Percentiles rank a stretch among this genome's conserved stretches.
Evolutionary conservation across 1,140 invertebrate species (phyloP).

Genomic region (Lysiphlebus fabarum): DNA sequence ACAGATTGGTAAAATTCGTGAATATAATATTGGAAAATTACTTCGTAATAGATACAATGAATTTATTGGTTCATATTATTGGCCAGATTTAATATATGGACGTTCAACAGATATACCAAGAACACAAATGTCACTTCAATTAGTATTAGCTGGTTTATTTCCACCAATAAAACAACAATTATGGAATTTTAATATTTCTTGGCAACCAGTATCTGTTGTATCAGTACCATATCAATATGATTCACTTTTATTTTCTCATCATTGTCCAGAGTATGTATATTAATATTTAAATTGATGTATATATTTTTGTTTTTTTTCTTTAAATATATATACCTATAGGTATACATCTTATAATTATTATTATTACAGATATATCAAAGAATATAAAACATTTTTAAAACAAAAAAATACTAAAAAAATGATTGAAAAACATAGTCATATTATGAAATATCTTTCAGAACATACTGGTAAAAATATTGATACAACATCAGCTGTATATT

Average conservation of each 20-base stretch:
- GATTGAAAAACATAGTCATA: slow-evolving; percentile 36
- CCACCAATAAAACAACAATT: slow-evolving; percentile 58
- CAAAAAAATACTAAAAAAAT: slow-evolving; percentile 28
- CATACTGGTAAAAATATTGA: slow-evolving; percentile 41
- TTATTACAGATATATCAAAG: slow-evolving; percentile 37
- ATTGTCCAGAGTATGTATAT: slow-evolving; percentile 40
- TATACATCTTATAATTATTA: slow-evolving; percentile 7
- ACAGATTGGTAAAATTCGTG: slow-evolving; percentile 60
- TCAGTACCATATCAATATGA: slow-evolving; percentile 34
- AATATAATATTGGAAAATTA: slow-evolving; percentile 60
- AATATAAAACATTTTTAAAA: slow-evolving; percentile 31
- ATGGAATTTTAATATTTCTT: slow-evolving; percentile 62
- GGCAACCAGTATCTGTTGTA: slow-evolving; percentile 60
- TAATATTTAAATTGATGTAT: too few relatives aligned
- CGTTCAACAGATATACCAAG: slow-evolving; percentile 59
- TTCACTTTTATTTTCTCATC: slow-evolving; percentile 43
- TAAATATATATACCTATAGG: too few relatives aligned
- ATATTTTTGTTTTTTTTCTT: too few relatives aligned
- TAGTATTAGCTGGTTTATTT: slow-evolving; percentile 68
- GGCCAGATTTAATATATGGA: slow-evolving; percentile 54
- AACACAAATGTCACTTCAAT: slow-evolving; percentile 70
- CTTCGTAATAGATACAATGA: slow-evolving; percentile 58
- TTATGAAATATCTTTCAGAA: slow-evolving; percentile 43
- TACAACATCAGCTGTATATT: slow-evolving; percentile 34
- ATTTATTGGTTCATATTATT: slow-evolving; percentile 58